A percentile compares a stretch with the other conserved stretches of the same genome.
phyloP scores from a whole-genome alignment of 2,888 invertebrate genomes.

The Temnothorax ravouxi region DNA sequence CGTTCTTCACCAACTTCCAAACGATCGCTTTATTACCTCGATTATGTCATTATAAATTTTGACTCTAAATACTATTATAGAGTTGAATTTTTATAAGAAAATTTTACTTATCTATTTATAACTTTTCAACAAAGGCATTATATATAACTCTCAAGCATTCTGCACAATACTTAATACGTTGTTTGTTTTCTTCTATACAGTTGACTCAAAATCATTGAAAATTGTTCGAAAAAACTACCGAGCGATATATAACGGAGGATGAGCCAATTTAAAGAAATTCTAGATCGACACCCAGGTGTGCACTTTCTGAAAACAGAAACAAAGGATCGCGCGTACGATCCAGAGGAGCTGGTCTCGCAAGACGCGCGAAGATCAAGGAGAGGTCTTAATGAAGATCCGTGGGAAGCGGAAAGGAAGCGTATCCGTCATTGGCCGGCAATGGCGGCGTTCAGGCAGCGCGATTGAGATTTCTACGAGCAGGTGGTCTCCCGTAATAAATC shows the following conservation, averaged over 20 bases:
- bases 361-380: conserved; percentile 17
- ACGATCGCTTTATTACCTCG: not conserved
- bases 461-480: conserved; percentile 84
- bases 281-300: not conserved
- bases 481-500: conserved; percentile 84
- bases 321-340: not conserved
- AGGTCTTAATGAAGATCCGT: conserved; percentile 75
- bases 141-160: not conserved
- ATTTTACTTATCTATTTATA: not conserved
- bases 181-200: not conserved
- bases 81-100: not conserved
- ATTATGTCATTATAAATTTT: not conserved
- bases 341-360: not conserved
- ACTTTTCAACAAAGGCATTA: not conserved
- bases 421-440: conserved; percentile 70
- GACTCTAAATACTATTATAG: not conserved
- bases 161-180: not conserved
- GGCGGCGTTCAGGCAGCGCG: conserved; percentile 77
- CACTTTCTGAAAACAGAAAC: not conserved
- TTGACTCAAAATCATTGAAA: not conserved
- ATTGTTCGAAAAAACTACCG: not conserved
- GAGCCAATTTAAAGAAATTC: not conserved
- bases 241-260: not conserved
- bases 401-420: conserved; percentile 65
- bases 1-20: not conserved